Evolutionary conservation across 2,888 invertebrate genomes (phyloP), one percentile per base, ranked within the genome.

Genomic region (Caenorhabditis panamensis): DNA sequence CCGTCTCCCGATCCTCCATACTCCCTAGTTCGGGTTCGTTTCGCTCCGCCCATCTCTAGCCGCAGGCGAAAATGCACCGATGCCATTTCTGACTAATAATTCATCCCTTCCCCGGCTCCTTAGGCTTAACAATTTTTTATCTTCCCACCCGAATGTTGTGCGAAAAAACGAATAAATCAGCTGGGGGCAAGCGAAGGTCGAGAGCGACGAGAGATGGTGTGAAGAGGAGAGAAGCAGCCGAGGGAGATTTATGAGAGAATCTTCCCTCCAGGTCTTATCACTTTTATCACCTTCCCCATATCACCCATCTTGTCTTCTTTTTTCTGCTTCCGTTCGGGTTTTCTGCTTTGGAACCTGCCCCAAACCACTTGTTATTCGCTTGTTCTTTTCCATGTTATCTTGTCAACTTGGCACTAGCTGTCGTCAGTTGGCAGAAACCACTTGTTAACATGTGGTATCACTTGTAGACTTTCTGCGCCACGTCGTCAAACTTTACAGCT

Each of bases 11-110:
- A 20, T 59, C 59, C 58, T 24, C 56, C 44, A 20, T 56, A 28
- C 22, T 54, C 68, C 24, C 20, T 28, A n/a, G 26, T 31, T 58
- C 68, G 28, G 24, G 20, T 66, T 44, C 36, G 47, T 47, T 53
- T 41, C 36, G 49, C 75, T 54, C 78, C 63, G 24, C 49, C 51
- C 31, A 36, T 36, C 56, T 31, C n/a, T 71, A 20, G 54, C 63
- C 73, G n/a, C 16, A 20, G 51, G 73, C 47, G 18, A 59, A 47
- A 63, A 47, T 56, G 56, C 63, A 56, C 62, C 51, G 61, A 61
- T 22, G 44, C 31, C 28, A 37, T 69, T 66, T 41, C 49, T 54
- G 56, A 78, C 71, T 78, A 64, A 67, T 66, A 66, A 67, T 71
- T 78, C 71, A 64, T 71, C 71, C 26, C 62, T 44, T 47, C 18